phyloP scores from a whole-genome alignment of 2,113 vertebrate genomes.

The Phylloscopus trochilus region DNA sequence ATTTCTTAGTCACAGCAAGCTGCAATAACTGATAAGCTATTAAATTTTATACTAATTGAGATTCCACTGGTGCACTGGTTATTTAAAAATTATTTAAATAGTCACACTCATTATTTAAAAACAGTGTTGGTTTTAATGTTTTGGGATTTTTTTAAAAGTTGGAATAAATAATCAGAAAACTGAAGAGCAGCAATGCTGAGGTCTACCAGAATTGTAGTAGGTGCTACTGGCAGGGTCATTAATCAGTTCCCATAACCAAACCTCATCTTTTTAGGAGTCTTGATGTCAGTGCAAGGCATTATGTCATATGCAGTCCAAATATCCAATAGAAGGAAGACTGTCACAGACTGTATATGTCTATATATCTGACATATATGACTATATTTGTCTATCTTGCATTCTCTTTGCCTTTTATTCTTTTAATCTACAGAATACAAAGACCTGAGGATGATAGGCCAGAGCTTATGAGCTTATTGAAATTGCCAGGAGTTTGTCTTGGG shows the following conservation, averaged over 20 bases:
- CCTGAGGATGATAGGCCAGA: background rate
- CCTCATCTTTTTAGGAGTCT: background rate
- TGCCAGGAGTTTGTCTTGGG: background rate
- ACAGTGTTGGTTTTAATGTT: background rate
- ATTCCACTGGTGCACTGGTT: background rate
- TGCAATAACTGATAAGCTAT: background rate
- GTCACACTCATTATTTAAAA: background rate
- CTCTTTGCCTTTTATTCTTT: background rate
- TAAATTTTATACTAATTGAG: background rate
- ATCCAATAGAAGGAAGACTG: background rate
- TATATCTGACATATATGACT: background rate
- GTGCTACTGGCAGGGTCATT: background rate
- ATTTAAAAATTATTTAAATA: background rate
- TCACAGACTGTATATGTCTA: background rate
- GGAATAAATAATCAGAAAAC: background rate
- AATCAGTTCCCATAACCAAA: background rate
- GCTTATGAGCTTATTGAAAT: background rate
- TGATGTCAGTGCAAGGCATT: background rate
- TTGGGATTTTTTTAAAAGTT: background rate
- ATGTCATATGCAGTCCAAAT: background rate
- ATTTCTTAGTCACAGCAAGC: background rate
- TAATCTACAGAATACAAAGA: background rate
- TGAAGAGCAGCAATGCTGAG: background rate
- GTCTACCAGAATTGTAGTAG: background rate
- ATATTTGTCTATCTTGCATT: background rate